These are phyloP conservation scores for Taxidea taxus DNA, from an alignment of 2,113 vertebrate species.

Conservation along the genomic window DNA sequence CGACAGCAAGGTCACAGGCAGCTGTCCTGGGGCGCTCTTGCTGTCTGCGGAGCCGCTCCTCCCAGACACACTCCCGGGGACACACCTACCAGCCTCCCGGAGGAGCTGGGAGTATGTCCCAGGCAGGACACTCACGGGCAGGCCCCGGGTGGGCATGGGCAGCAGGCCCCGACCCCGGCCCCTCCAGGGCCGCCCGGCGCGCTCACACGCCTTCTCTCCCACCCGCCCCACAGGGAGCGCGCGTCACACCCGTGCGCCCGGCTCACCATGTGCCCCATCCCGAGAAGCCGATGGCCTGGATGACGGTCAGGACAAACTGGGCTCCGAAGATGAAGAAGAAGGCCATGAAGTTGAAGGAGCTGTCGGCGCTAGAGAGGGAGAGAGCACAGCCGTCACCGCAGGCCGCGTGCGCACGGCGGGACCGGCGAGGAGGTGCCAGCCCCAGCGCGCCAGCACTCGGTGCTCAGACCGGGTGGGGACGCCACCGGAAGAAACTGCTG, in stretches of 20 bases:
- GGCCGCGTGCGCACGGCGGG: fast-evolving
- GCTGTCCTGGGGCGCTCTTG: neutral
- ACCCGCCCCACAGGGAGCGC: neutral
- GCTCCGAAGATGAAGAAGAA: constrained; percentile 97
- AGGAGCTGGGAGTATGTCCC: neutral
- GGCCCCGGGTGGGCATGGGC: too few relatives aligned
- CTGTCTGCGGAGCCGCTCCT: neutral
- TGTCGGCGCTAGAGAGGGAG: constrained; percentile 87
- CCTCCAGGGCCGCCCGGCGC: fast-evolving
- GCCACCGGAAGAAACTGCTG: fast-evolving
- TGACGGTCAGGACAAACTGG: constrained; percentile 88
- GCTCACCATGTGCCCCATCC: constrained; percentile 95
- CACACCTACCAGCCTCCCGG: neutral
- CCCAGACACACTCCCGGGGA: neutral
- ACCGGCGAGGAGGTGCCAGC: neutral
- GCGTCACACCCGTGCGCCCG: neutral
- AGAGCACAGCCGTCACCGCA: fast-evolving
- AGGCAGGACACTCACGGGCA: neutral
- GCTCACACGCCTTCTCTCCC: neutral
- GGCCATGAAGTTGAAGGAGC: constrained; percentile 97
- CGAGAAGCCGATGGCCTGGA: constrained; percentile 90
- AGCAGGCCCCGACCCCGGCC: neutral
- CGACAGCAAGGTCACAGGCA: neutral
- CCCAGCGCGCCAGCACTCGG: fast-evolving
- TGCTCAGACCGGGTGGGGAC: fast-evolving